Base-by-base conservation (phyloP, 2,888 invertebrate species). In the Lobophora halterata region DNA sequence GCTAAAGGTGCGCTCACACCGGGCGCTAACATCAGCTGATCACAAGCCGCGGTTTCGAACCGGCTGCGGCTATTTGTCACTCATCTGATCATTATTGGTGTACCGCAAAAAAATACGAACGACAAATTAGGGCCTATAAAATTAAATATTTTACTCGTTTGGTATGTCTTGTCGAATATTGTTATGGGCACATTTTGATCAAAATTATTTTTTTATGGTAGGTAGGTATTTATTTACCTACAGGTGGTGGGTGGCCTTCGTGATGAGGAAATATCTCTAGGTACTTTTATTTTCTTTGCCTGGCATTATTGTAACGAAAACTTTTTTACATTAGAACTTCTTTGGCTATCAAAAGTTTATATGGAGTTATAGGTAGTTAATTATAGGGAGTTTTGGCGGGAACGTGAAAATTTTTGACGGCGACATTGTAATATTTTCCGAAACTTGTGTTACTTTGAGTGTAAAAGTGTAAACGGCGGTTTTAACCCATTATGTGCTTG, bases 41-140 rank as follows among this genome's bases (percentile, higher is more conserved):
- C 24, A 11, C 6, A 18, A 7, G 29, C 31, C 25, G 18, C 33
- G 6, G 36, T 36, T 11, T 24, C 19, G 9, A 36, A 26, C 33
- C 36, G n/a, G n/a, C n/a, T n/a, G 18, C 11, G 30, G 35, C 55
- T 51, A 61, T 63, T 61, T 63, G 63, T 65, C 68, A 62, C 46
- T 58, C 55, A 49, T 49, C 46, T 54, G 49, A 55, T 55, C 52
- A 49, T n/a, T n/a, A n/a, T 60, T 60, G 52, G 31, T 48, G 25
- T 17, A 34, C 40, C 39, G 29, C 43, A 28, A 46, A 48, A 52
- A 47, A 52, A 16, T 19, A 18, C 23, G 25, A 34, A 27, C 37
- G 50, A 46, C 47, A 23, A 49, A 50, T 53, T 52, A 44, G 46
- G 39, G 20, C 21, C 29, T 19, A 21, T 42, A 46, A 46, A 23